A percentile compares a stretch with the other conserved stretches of the same genome.
phyloP scores from a whole-genome alignment of 2,888 invertebrate genomes.

The Galeopsomyia nigrocyanea region DNA sequence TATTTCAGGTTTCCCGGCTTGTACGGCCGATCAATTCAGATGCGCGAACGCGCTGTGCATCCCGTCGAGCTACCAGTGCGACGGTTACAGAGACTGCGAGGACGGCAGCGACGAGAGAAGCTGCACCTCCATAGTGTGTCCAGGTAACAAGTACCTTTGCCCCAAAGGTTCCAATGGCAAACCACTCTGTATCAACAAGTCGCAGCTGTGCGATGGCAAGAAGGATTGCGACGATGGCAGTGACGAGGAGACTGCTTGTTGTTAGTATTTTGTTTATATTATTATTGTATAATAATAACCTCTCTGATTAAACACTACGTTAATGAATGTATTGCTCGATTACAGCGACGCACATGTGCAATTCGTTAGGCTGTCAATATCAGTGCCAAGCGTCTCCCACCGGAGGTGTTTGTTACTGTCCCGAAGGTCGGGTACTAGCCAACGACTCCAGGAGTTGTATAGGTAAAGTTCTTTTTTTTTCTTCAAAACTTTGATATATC shows the following conservation, averaged over 20 bases:
- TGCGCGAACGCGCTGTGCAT: conserved; percentile 95
- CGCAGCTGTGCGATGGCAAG: conserved; percentile 91
- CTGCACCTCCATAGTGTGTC: conserved; percentile 89
- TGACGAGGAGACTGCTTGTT: conserved; percentile 90
- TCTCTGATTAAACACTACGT: neutral
- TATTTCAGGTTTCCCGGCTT: conserved; percentile 86
- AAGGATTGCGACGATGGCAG: conserved; percentile 92
- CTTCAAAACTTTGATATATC: neutral
- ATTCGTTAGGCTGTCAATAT: conserved; percentile 88
- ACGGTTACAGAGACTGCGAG: conserved; percentile 90
- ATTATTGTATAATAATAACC: conserved; percentile 6
- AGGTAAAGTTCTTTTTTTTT: conserved; percentile 71
- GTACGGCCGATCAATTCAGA: conserved; percentile 91
- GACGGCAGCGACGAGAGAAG: conserved; percentile 92
- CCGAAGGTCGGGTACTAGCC: conserved; percentile 85
- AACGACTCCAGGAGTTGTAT: conserved; percentile 88
- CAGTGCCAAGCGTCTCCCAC: conserved; percentile 91
- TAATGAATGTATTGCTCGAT: conserved; percentile 1
- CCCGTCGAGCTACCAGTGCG: conserved; percentile 87
- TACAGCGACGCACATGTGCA: conserved; percentile 85
- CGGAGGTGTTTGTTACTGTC: conserved; percentile 93
- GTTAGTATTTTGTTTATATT: conserved; percentile 74
- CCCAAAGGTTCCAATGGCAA: conserved; percentile 80
- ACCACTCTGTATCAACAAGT: conserved; percentile 89
- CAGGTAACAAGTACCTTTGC: conserved; percentile 92